These are phyloP conservation scores for Drosophila kepulauana DNA, from an alignment of 1,140 invertebrate genomes.

Conservation along the genomic window DNA sequence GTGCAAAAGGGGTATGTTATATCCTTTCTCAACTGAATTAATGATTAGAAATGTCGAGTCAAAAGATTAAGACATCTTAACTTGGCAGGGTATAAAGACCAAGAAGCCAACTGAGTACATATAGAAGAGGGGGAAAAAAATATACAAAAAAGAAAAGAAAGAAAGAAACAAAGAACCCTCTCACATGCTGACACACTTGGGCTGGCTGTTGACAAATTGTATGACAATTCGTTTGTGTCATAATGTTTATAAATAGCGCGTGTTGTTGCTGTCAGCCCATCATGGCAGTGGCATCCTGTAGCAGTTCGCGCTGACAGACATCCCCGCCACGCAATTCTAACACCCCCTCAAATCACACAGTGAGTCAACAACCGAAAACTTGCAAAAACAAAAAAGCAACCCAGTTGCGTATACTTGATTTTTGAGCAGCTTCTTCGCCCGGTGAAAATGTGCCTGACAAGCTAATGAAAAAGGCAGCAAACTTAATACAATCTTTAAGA, in stretches of 20 bases:
- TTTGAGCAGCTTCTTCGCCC: not conserved
- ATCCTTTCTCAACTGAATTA: conserved; percentile 3
- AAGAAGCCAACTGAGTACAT: conserved; percentile 44
- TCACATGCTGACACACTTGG: conserved; percentile 26
- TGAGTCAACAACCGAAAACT: conserved; percentile 35
- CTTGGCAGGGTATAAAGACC: conserved; percentile 37
- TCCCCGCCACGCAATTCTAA: not conserved
- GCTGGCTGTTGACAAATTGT: conserved; percentile 81
- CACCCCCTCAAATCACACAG: conserved; percentile 8
- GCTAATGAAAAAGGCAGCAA: not conserved
- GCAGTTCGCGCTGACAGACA: conserved; percentile 49
- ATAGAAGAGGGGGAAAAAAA: not conserved
- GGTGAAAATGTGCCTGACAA: not conserved
- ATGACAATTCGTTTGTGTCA: conserved; percentile 84
- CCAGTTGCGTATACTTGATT: conserved; percentile 10
- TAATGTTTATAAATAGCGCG: conserved; percentile 83
- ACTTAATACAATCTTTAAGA: not conserved
- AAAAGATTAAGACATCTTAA: conserved; percentile 41
- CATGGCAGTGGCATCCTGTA: conserved; percentile 40
- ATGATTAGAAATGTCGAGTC: conserved; percentile 17
- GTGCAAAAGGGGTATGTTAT: not conserved
- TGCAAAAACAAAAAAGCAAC: conserved; percentile 38
- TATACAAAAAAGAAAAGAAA: conserved; percentile 15
- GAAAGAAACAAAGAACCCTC: conserved; percentile 33
- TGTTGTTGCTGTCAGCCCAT: conserved; percentile 74